Conservation (phyloP, 2,888 invertebrate species). For the Dastarcus helophoroides region DNA sequence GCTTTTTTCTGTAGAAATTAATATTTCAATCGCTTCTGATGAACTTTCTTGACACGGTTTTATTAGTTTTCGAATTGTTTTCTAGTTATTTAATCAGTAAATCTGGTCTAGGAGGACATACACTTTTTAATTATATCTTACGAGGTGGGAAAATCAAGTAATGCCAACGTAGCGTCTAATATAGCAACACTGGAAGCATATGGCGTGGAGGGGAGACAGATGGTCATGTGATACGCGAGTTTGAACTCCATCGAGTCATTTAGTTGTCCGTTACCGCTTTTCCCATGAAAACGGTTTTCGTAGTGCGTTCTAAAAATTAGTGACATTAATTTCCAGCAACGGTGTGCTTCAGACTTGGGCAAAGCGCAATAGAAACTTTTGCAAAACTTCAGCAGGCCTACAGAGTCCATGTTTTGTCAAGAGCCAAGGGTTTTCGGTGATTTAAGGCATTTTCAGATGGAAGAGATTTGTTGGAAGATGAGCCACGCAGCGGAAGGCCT, state of each 20-base stretch:
- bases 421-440: constrained; percentile 7
- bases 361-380: constrained; percentile 6
- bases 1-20: no score
- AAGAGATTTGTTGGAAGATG: constrained; percentile 4
- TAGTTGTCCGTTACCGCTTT: constrained; percentile 3
- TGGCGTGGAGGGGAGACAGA: constrained; percentile 5
- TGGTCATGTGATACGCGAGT: constrained; percentile 5
- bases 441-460: constrained; percentile 9
- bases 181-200: constrained; percentile 3
- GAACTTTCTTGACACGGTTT: no score
- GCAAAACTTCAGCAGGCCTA: constrained; percentile 5
- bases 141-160: constrained; percentile 6
- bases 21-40: no score
- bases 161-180: constrained; percentile 6
- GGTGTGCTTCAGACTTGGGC: constrained; percentile 10
- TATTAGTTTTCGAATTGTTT: no score
- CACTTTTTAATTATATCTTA: no score
- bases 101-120: no score
- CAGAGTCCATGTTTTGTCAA: constrained; percentile 5
- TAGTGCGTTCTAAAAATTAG: constrained; percentile 7
- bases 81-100: no score
- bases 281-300: constrained; percentile 3
- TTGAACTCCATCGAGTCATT: constrained; percentile 4
- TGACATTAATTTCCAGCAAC: constrained; percentile 7
- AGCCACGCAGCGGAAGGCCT: constrained; percentile 5